Conservation (phyloP, 2,888 invertebrate species). For the Nymphalis c-album region DNA sequence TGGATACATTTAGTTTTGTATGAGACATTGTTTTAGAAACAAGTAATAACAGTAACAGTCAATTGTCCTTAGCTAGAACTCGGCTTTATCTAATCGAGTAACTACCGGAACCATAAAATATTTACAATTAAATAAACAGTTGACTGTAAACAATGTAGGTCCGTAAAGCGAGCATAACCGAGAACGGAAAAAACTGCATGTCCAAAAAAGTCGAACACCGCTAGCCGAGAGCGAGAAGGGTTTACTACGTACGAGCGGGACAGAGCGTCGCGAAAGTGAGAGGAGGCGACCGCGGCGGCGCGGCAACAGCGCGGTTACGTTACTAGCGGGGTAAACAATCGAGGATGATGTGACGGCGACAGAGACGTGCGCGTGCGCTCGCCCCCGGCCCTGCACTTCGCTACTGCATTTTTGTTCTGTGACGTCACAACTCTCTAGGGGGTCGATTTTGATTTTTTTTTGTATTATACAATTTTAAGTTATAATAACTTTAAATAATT, state of each 20-base stretch:
- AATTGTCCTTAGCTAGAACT: not conserved
- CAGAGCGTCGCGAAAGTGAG: slow-evolving; percentile 75
- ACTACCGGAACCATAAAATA: slow-evolving; percentile 26
- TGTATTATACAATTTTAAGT: not conserved
- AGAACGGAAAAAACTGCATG: slow-evolving; percentile 75
- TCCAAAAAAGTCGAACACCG: slow-evolving; percentile 80
- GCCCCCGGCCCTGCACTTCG: slow-evolving; percentile 67
- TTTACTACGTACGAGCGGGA: slow-evolving; percentile 52
- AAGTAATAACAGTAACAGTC: not conserved
- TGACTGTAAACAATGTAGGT: slow-evolving; percentile 61
- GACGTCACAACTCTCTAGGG: slow-evolving; percentile 56
- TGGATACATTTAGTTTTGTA: not conserved
- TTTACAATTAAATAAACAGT: slow-evolving; percentile 46
- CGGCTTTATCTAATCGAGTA: not conserved
- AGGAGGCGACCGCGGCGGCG: slow-evolving; percentile 70
- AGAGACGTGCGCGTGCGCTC: slow-evolving; percentile 72
- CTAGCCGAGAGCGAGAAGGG: slow-evolving; percentile 67
- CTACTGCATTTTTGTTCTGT: slow-evolving; percentile 70
- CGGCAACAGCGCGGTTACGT: slow-evolving; percentile 76
- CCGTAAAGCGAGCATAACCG: slow-evolving; percentile 67
- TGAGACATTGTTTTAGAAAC: not conserved
- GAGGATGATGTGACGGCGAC: slow-evolving; percentile 63
- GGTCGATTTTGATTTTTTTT: slow-evolving; percentile 17
- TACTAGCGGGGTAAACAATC: slow-evolving; percentile 77
- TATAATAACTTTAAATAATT: not conserved